A percentile compares a stretch with the other conserved stretches of the same genome.
Conservation (phyloP, 2,797 vertebrate genomes). For the Epinephelus malabaricus region DNA sequence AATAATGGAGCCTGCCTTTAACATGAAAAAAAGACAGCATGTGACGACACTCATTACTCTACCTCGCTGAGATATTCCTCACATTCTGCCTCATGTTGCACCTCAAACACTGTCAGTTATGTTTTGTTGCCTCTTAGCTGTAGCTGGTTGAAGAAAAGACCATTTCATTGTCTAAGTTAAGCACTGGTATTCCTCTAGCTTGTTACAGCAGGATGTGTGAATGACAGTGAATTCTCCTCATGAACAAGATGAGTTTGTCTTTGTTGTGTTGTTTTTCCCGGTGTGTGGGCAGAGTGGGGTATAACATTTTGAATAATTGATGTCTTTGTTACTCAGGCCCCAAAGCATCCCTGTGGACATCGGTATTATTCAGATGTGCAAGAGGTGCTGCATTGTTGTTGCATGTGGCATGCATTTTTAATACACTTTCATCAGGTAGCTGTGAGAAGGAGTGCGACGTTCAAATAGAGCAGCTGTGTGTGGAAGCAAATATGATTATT, state of each 20-base stretch:
- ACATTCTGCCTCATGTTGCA: constrained; percentile 51
- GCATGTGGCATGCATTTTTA: constrained; percentile 79
- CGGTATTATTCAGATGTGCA: constrained; percentile 79
- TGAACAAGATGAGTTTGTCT: constrained; percentile 73
- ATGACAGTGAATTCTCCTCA: constrained; percentile 67
- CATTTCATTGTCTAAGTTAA: constrained; percentile 51
- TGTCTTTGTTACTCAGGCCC: constrained; percentile 72
- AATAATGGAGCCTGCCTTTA: background rate
- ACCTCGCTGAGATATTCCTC: constrained; percentile 35
- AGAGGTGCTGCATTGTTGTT: constrained; percentile 67
- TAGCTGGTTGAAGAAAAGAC: constrained; percentile 12
- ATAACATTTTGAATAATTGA: constrained; percentile 86
- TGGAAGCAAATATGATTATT: constrained; percentile 32
- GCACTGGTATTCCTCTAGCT: constrained; percentile 66
- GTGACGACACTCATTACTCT: constrained; percentile 39
- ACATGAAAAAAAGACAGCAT: constrained; percentile 29
- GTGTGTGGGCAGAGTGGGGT: constrained; percentile 39
- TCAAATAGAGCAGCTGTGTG: constrained; percentile 28
- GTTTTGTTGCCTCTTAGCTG: constrained; percentile 34
- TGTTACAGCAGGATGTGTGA: constrained; percentile 60
- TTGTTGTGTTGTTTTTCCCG: constrained; percentile 71
- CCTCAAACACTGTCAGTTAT: constrained; percentile 43
- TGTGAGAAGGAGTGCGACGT: constrained; percentile 41
- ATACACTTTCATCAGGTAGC: constrained; percentile 69
- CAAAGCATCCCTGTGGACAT: constrained; percentile 76